Percentiles rank a stretch among this genome's conserved stretches.
phyloP scores from a whole-genome alignment of 2,888 invertebrate genomes.

The Athetis lepigone region DNA sequence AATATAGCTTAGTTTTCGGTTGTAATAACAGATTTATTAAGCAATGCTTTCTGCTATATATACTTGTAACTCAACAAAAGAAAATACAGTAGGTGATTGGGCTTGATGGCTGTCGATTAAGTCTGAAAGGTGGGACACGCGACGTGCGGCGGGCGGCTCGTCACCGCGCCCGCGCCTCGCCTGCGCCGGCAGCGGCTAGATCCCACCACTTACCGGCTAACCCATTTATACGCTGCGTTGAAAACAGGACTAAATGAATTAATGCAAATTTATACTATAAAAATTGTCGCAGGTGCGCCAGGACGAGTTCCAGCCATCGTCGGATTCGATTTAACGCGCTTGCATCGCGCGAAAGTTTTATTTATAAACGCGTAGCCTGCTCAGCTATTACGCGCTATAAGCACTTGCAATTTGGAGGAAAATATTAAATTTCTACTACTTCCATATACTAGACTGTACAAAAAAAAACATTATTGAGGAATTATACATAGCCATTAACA shows the following conservation, averaged over 20 bases:
- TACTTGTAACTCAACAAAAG: slow-evolving; percentile 36
- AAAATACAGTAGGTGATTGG: slow-evolving; percentile 49
- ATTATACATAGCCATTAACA: too few species aligned
- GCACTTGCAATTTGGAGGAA: slow-evolving; percentile 51
- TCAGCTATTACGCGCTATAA: slow-evolving; percentile 76
- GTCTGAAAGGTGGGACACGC: slow-evolving; percentile 65
- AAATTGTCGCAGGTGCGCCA: slow-evolving; percentile 90
- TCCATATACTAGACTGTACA: too few species aligned
- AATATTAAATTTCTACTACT: slow-evolving; percentile 45
- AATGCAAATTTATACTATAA: slow-evolving; percentile 91
- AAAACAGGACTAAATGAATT: slow-evolving; percentile 90
- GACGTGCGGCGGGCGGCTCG: slow-evolving; percentile 56
- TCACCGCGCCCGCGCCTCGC: slow-evolving; percentile 51
- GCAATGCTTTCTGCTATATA: background rate
- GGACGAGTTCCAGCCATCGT: slow-evolving; percentile 88
- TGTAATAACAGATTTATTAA: background rate
- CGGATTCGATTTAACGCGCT: slow-evolving; percentile 89
- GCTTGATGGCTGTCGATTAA: slow-evolving; percentile 66
- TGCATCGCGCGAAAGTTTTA: slow-evolving; percentile 86
- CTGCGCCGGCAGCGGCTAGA: slow-evolving; percentile 72
- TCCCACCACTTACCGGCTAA: slow-evolving; percentile 89
- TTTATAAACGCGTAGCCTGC: slow-evolving; percentile 81
- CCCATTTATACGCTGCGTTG: slow-evolving; percentile 87
- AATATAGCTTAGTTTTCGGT: background rate
- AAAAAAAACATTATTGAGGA: too few species aligned